Evolutionary conservation across 2,113 vertebrate genomes (phyloP).

Genomic region (Panurus biarmicus): DNA sequence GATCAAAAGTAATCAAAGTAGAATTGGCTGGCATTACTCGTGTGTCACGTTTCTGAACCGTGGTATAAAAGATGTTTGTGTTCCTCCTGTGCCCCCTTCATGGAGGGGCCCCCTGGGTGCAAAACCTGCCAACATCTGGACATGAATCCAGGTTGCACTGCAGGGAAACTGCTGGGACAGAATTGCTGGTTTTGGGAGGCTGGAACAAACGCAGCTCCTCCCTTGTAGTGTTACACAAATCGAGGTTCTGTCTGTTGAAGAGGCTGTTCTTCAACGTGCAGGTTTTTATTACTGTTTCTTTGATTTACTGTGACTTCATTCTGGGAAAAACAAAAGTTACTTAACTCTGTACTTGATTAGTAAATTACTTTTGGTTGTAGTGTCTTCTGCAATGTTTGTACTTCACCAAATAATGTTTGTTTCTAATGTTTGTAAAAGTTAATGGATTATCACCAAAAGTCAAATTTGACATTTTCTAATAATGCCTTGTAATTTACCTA

Average conservation of each 20-base stretch:
- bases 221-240: neutral
- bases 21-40: neutral
- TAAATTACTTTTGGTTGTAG: neutral
- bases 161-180: neutral
- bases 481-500: constrained; percentile 60
- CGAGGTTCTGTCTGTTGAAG: neutral
- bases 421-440: constrained; percentile 16
- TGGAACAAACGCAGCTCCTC: neutral
- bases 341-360: neutral
- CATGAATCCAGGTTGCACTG: neutral
- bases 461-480: constrained; percentile 17
- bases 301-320: neutral
- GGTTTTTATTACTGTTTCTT: neutral
- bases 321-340: neutral
- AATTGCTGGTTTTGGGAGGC: neutral
- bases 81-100: neutral
- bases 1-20: neutral
- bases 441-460: neutral
- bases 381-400: constrained; percentile 14
- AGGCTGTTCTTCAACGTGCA: neutral
- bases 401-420: constrained; percentile 3
- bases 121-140: neutral
- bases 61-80: neutral
- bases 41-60: neutral
- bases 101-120: neutral